phyloP scores from a whole-genome alignment of 1,140 invertebrate genomes.

The Sinonovacula constricta region DNA sequence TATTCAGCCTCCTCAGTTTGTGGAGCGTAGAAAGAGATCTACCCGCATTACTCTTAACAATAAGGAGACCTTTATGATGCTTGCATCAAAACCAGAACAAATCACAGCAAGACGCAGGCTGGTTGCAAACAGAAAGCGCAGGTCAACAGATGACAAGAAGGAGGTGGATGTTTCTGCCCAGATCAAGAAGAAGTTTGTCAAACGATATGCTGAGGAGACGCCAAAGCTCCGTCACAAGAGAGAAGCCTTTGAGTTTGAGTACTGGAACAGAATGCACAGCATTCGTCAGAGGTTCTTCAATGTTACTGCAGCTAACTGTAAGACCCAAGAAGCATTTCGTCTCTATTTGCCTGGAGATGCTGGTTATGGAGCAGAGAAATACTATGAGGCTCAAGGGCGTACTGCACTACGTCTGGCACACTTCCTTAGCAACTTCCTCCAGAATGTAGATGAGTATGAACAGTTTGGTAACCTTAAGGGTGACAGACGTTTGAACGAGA shows the following conservation, averaged over 20 bases:
- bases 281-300: slow-evolving; percentile 68
- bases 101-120: slow-evolving; percentile 38
- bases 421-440: slow-evolving; percentile 95
- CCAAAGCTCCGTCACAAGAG: slow-evolving; percentile 62
- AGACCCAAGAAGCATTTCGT: slow-evolving; percentile 63
- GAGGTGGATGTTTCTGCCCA: slow-evolving; percentile 22
- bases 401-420: slow-evolving; percentile 96
- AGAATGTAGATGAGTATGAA: slow-evolving; percentile 95
- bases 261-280: slow-evolving; percentile 64
- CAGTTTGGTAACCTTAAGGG: slow-evolving; percentile 89
- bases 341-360: slow-evolving; percentile 80
- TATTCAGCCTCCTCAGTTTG: slow-evolving; percentile 66
- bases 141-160: slow-evolving; percentile 32
- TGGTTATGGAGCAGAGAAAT: slow-evolving; percentile 86
- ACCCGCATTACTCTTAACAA: slow-evolving; percentile 15
- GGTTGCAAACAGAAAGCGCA: slow-evolving; percentile 41
- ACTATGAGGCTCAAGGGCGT: slow-evolving; percentile 83
- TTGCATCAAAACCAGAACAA: slow-evolving; percentile 8
- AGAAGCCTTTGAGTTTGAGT: slow-evolving; percentile 63
- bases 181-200: slow-evolving; percentile 56
- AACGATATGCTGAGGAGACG: slow-evolving; percentile 45
- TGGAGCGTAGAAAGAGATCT: slow-evolving; percentile 61
- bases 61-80: slow-evolving; percentile 62
- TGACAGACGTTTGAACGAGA: slow-evolving; percentile 73
- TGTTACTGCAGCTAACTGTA: slow-evolving; percentile 64